Percentiles rank a stretch among this genome's conserved stretches.
Evolutionary conservation across 2,797 vertebrate genomes (phyloP).

Genomic region (Thaleichthys pacificus): DNA sequence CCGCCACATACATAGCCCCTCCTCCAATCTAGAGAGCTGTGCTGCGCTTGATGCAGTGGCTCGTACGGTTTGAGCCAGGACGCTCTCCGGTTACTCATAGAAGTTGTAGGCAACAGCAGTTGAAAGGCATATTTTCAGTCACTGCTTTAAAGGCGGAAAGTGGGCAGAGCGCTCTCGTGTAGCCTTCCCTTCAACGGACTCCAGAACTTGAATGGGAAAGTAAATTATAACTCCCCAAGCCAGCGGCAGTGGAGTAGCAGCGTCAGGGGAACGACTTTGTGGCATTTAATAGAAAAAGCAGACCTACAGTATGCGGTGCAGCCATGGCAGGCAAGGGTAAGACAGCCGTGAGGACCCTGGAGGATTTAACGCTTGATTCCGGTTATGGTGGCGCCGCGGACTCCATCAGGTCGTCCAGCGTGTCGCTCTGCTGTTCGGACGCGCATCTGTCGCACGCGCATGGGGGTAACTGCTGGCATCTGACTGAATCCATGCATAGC

Average conservation of each 20-base stretch:
- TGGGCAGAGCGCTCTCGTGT: constrained; percentile 4
- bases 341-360: constrained; percentile 86
- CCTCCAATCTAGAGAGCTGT: constrained; percentile 50
- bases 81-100: constrained; percentile 59
- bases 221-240: constrained; percentile 7
- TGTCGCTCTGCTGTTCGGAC: constrained; percentile 82
- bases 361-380: constrained; percentile 85
- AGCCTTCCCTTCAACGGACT: neutral
- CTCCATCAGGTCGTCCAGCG: constrained; percentile 84
- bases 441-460: constrained; percentile 77
- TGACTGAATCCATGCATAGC: constrained; percentile 87
- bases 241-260: constrained; percentile 27
- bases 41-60: constrained; percentile 67
- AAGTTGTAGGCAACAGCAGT: constrained; percentile 62
- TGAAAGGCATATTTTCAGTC: constrained; percentile 34
- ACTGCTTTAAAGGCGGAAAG: constrained; percentile 27
- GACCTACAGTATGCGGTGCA: constrained; percentile 91
- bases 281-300: constrained; percentile 51
- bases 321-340: constrained; percentile 96
- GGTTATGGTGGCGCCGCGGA: constrained; percentile 86
- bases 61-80: constrained; percentile 35
- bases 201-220: constrained; percentile 1
- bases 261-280: constrained; percentile 53
- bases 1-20: constrained; percentile 55
- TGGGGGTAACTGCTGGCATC: constrained; percentile 81